phyloP scores from a whole-genome alignment of 2,113 vertebrate species.

The Meriones unguiculatus region DNA sequence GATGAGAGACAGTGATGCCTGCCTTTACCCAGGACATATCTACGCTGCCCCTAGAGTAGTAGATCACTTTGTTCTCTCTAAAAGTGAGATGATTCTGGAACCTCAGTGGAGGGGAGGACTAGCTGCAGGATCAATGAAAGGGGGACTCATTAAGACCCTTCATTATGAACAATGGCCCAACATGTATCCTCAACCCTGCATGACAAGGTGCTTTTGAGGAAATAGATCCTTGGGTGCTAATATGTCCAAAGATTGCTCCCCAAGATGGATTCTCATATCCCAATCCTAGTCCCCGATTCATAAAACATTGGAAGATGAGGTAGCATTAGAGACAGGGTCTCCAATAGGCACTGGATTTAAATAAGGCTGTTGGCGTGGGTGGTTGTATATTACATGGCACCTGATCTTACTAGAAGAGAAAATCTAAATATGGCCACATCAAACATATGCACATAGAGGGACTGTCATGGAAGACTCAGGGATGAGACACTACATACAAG shows the following conservation, averaged over 20 bases:
- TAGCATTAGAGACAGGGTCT: background rate
- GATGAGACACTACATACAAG: background rate
- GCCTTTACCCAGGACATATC: background rate
- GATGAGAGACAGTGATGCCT: too few species aligned
- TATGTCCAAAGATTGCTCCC: background rate
- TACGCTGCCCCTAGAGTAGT: background rate
- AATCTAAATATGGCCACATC: background rate
- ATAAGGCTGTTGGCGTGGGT: background rate
- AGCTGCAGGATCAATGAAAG: background rate
- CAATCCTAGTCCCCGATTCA: background rate
- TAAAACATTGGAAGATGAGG: background rate
- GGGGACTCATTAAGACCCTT: background rate
- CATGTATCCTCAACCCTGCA: background rate
- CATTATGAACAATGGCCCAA: background rate
- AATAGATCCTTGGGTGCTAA: background rate
- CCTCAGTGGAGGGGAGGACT: background rate
- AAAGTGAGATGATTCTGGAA: background rate
- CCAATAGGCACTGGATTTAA: background rate
- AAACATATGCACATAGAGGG: background rate
- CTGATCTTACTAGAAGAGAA: background rate
- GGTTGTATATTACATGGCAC: background rate
- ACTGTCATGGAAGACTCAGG: background rate
- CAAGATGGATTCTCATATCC: background rate
- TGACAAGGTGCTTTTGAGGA: background rate
- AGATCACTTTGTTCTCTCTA: background rate